Base-by-base conservation (phyloP, 2,888 invertebrate species). In the Lumbricus terrestris region DNA sequence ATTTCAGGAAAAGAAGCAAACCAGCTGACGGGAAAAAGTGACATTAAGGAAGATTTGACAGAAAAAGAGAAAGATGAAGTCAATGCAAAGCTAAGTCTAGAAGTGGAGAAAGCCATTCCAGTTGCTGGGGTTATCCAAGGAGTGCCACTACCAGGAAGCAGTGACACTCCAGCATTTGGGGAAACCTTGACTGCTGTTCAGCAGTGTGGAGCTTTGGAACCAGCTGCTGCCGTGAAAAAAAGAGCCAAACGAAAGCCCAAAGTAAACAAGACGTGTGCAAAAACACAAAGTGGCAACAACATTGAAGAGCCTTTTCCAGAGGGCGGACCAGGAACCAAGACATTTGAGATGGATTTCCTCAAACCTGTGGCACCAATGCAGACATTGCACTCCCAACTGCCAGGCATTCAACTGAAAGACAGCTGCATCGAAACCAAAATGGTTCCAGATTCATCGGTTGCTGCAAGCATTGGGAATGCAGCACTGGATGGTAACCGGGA, bases 1-100 rank as follows among this genome's bases (percentile, higher is more conserved):
- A 69, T n/a, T n/a, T 69, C n/a, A n/a, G 69, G n/a, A 69, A 69
- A 69, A 69, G 69, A 69, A 69, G 69, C 69, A n/a, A n/a, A n/a
- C n/a, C 69, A 69, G 29, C 29, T n/a, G 69, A 69, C 69, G n/a
- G 69, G 69, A n/a, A 69, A n/a, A n/a, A 69, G 69, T 69, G n/a
- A 29, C 11, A 4, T 13, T 69, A 11, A 69, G 69, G 69, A 69
- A n/a, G 69, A 69, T 16, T n/a, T 69, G 69, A 69, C 69, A 69
- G 69, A n/a, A 69, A 69, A 69, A n/a, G n/a, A 69, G 69, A 11
- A 69, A n/a, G 29, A 69, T 5, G 16, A 69, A 29, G n/a, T 69
- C n/a, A n/a, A 69, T 8, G 8, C 13, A 8, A 8, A n/a, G 69
- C 69, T 69, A n/a, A 69, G 69, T 8, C n/a, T 29, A 8, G n/a